Base-by-base conservation (phyloP, 2,113 vertebrate species). In the Ciconia stormi region DNA sequence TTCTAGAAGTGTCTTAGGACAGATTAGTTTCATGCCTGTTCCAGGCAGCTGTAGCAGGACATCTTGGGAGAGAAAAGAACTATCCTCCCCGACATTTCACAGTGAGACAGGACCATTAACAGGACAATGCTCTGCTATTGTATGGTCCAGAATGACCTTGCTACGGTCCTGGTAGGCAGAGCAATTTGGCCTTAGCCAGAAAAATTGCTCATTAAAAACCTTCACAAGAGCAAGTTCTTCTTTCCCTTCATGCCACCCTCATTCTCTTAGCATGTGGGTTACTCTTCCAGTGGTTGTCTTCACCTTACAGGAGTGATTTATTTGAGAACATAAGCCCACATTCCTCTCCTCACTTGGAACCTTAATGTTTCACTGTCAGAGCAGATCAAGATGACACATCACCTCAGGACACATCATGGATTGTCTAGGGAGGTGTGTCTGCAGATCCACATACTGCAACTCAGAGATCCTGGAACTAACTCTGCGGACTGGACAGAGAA, bases 401-500 rank as follows among this genome's bases (percentile, higher is more conserved):
- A 72, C 30, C 44, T 53, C 67, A 61, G 66, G 78, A 36, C 50
- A 22, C 55, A 15, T 3, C 46, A 1, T 1, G 40, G 55, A 17
- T 21, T 40, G 36, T 16, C 42, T 11, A 0, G 11, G 66, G n/a
- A 38, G 40, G 13, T 12, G 27, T 9, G 9, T 10, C 40, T 70
- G 70, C 79, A 76, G 72, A 42, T 11, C 32, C 65, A 25, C 19
- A 2, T 2, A 2, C 65, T 49, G 29, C 81, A 62, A 14, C 63
- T 17, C 36, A 4, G 52, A 10, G 38, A 6, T 29, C 7, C 62
- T 36, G 52, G 17, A 19, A 7, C 13, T 1, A 11, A 19, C 13
- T 9, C 18, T 32, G 1, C 0, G 0, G 38, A 6, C 30, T 42
- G 42, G 32, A 19, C 58, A 58, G 52, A 26, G 79, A 32, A 70